Conservation (phyloP, 1,140 invertebrate species). For the Solenopsis fugax region DNA sequence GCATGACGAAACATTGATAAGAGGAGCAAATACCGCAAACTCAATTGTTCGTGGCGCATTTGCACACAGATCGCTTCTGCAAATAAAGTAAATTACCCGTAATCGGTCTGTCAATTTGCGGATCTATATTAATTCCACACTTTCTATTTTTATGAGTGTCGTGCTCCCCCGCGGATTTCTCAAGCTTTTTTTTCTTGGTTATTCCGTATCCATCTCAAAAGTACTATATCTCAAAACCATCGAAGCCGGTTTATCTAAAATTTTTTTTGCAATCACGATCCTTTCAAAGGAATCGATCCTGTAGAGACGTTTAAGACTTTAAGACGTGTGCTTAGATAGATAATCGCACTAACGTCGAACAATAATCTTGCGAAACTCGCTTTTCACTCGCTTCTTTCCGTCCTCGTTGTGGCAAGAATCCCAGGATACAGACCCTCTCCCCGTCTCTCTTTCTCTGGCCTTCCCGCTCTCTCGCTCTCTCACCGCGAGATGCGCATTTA, state of each 20-base stretch:
- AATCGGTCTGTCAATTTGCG: background rate
- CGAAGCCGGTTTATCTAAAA: background rate
- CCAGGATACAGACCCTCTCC: background rate
- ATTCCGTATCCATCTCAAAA: background rate
- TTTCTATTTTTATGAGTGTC: background rate
- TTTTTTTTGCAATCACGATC: background rate
- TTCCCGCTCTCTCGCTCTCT: background rate
- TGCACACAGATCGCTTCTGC: background rate
- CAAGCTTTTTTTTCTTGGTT: background rate
- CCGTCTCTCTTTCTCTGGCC: background rate
- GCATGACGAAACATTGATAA: constrained; percentile 5
- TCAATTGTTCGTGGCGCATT: background rate
- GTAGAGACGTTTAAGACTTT: background rate
- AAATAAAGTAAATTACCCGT: constrained; percentile 19
- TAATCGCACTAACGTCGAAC: constrained; percentile 22
- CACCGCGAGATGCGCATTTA: constrained; percentile 15
- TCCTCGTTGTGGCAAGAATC: constrained; percentile 35
- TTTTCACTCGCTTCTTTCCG: constrained; percentile 34
- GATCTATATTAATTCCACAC: background rate
- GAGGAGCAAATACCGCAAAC: constrained; percentile 6
- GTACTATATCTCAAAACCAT: background rate
- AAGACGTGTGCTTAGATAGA: background rate
- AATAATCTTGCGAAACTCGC: constrained; percentile 34
- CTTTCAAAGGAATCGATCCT: background rate
- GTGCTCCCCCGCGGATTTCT: background rate